A percentile compares a stretch with the other conserved stretches of the same genome.
Conservation (phyloP, 1,140 invertebrate genomes). For the Scaptomyza graminum region DNA sequence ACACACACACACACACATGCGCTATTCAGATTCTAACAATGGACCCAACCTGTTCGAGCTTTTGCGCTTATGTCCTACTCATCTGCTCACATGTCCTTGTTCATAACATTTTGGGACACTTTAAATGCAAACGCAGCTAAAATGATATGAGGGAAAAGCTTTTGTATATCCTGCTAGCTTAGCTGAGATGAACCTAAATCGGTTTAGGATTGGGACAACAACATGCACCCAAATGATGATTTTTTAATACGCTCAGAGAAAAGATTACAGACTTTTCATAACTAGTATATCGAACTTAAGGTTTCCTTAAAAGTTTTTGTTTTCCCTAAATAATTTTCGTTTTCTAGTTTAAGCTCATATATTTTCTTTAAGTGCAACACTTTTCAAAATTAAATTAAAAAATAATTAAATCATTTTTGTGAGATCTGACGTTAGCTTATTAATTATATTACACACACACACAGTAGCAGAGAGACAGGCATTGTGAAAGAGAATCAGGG, state of each 20-base stretch:
- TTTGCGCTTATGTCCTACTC: not conserved
- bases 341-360: too few species aligned
- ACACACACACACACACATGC: not conserved
- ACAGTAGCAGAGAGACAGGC: not conserved
- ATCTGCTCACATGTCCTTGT: conserved; percentile 17
- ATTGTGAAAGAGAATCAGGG: too few species aligned
- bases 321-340: too few species aligned
- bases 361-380: conserved; percentile 13
- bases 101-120: conserved; percentile 16
- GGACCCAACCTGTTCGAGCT: conserved; percentile 8
- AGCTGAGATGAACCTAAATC: conserved; percentile 28
- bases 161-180: conserved; percentile 2
- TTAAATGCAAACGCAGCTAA: conserved; percentile 47
- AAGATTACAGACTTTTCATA: too few species aligned
- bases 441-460: conserved; percentile 23
- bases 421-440: conserved; percentile 38
- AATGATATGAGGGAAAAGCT: conserved; percentile 28
- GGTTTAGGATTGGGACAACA: conserved; percentile 45
- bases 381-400: conserved; percentile 65
- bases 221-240: conserved; percentile 24
- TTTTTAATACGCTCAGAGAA: not conserved
- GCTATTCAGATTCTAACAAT: not conserved
- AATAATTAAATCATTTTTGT: conserved; percentile 69
- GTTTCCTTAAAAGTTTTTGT: too few species aligned
- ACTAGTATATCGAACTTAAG: too few species aligned